Evolutionary conservation across 2,797 vertebrate species (phyloP), one percentile per base, ranked within the genome.

Genomic region (Sebastes itinus): DNA sequence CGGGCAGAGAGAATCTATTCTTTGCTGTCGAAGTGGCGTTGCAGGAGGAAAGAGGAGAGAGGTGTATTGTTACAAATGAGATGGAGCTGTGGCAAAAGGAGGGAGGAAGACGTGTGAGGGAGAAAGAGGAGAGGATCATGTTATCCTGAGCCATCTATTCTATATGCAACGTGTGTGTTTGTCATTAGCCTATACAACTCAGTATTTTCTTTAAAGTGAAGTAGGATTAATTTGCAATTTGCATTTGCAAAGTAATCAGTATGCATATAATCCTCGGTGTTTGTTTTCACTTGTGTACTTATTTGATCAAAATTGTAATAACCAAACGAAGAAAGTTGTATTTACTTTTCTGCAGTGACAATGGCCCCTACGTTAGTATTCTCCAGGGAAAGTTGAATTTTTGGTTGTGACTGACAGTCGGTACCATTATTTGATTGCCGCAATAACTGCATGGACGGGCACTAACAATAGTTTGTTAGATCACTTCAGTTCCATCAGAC

Each of bases 21-120:
- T 77, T 10, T 0, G 75, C 12, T 54, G 60, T 72, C 23, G 23
- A 49, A 68, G 70, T 4, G 9, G 63, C 3, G 3, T 33, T 28
- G 66, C 46, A 30, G 75, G 66, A 72, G 71, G 69, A 83, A 35
- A 46, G 42, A 46, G 55, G 20, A 64, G 79, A 82, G 30, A 78
- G 75, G 86, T 87, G 76, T 88, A 28, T 18, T 63, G 85, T 91
- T 87, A 91, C 86, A 78, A 74, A 78, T 81, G 67, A 87, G 83
- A 88, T 70, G 66, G 80, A 82, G 75, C 77, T 20, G 56, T 75
- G 54, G 79, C 20, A 25, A 23, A 69, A 75, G 27, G 60, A 82
- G 56, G 70, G 54, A 83, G 65, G 60, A 73, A 78, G 67, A 75
- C 61, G 32, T 68, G 55, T 76, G 30, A 62, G 38, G 59, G 65